Evolutionary conservation across 23 tunicate species (phyloP).

Genomic region (Halocynthia aurantium): DNA sequence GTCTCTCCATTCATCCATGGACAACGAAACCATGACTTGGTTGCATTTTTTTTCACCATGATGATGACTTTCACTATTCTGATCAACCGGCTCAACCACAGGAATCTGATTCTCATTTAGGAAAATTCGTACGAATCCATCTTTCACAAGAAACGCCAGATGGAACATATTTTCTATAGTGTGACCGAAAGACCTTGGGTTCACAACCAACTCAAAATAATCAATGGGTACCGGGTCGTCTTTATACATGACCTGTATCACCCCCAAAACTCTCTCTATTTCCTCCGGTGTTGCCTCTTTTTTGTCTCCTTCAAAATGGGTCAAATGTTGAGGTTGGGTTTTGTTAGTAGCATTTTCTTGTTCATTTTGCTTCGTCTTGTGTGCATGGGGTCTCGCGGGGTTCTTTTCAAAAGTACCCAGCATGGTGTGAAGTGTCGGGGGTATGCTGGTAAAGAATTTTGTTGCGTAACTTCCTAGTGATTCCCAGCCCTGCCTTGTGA

Average conservation of each 20-base stretch:
- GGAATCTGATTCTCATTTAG: conserved; percentile 60
- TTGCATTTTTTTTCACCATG: conserved; percentile 17
- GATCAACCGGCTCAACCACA: conserved; percentile 59
- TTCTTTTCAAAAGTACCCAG: conserved; percentile 43
- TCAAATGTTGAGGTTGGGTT: conserved; percentile 50
- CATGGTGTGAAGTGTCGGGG: conserved; percentile 65
- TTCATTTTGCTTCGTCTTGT: conserved; percentile 5
- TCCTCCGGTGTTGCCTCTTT: conserved; percentile 93
- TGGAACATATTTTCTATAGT: conserved; percentile 88
- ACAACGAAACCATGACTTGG: conserved; percentile 60
- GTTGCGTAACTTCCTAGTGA: conserved; percentile 23
- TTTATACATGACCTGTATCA: conserved; percentile 33
- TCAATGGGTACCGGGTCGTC: conserved; percentile 63
- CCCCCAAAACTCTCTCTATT: conserved; percentile 65
- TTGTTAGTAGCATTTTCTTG: conserved; percentile 30
- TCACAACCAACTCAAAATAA: conserved; percentile 76
- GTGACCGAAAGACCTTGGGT: conserved; percentile 70
- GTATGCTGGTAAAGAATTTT: conserved; percentile 51
- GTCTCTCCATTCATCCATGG: conserved; percentile 76
- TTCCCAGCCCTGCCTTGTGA: conserved; percentile 57
- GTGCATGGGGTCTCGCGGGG: conserved; percentile 1
- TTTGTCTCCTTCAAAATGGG: conserved; percentile 44
- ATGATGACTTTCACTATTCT: conserved; percentile 17
- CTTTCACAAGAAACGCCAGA: conserved; percentile 76
- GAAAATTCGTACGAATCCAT: conserved; percentile 63